Base-by-base conservation (phyloP, 2,888 invertebrate genomes). In the Tinea pellionella region DNA sequence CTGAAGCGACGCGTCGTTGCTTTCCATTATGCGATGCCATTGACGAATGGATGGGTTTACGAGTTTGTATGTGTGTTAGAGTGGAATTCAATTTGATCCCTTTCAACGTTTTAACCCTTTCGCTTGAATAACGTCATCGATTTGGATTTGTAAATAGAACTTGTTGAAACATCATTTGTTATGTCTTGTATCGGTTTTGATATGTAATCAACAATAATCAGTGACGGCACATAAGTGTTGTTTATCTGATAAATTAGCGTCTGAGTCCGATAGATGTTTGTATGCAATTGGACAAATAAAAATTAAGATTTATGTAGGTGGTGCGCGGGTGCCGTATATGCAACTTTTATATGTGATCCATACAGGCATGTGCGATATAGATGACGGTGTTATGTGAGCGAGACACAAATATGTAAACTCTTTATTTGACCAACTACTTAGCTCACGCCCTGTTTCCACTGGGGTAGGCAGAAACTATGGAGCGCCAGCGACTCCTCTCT, bases 1-100 rank as follows among this genome's bases (percentile, higher is more conserved):
- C 53, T 53, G 19, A 19, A 53, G 53, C 53, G 24, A 53, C 24
- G 53, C n/a, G n/a, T n/a, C n/a, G n/a, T n/a, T n/a, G n/a, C n/a
- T 24, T 53, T 72, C 79, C 67, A 79, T 81, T 78, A 78, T 72
- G 65, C 71, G 74, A 77, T 80, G 73, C 81, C 77, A 80, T 80
- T 80, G 81, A 82, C 82, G 82, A 84, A 84, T 83, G 71, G 76
- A 77, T 12, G 13, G 59, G 13, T 70, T 75, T 71, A 75, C 66
- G 80, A 78, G 70, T n/a, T n/a, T n/a, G n/a, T 80, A 79, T 78
- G 77, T 80, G 81, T 80, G 77, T 77, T 78, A 72, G 73, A 76
- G 72, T 73, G 69, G 70, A 80, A 83, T 82, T 80, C 80, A 81
- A 82, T 81, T 80, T 79, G 77, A 80, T 77, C 78, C 80, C 78